Conservation (phyloP, 2,113 vertebrate genomes). For the Oenanthe oenanthe region DNA sequence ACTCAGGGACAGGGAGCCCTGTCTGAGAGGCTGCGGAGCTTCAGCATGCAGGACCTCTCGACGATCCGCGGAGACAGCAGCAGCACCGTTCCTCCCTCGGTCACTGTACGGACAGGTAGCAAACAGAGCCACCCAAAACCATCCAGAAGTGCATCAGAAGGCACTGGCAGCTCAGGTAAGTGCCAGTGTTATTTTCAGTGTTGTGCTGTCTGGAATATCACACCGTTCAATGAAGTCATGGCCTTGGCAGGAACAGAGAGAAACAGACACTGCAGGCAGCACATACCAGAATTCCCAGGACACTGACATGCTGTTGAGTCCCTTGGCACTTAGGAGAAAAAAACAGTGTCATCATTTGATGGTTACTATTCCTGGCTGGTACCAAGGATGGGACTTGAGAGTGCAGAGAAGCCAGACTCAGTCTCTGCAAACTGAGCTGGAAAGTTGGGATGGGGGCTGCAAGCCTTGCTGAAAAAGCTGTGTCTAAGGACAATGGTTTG, state of each 20-base stretch:
- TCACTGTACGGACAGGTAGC: slow-evolving; percentile 74
- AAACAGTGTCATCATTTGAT: neutral
- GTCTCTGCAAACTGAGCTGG: neutral
- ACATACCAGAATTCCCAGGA: neutral
- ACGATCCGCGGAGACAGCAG: slow-evolving; percentile 84
- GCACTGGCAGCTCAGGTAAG: slow-evolving; percentile 82
- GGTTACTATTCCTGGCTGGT: slow-evolving; percentile 16
- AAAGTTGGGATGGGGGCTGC: neutral
- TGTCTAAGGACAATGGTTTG: neutral
- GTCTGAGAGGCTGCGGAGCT: slow-evolving; percentile 94
- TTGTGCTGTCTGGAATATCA: neutral
- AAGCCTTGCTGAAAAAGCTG: neutral
- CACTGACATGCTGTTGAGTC: neutral
- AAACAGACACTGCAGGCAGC: neutral
- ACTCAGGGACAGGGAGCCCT: slow-evolving; percentile 92
- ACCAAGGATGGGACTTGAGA: neutral
- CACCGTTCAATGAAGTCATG: neutral
- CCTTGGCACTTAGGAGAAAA: neutral
- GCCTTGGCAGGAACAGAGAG: neutral
- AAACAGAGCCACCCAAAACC: slow-evolving; percentile 84
- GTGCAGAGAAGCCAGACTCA: neutral
- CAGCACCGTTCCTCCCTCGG: slow-evolving; percentile 60
- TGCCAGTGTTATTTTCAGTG: neutral
- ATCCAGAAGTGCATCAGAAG: slow-evolving; percentile 90
- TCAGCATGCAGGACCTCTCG: slow-evolving; percentile 98